Evolutionary conservation across 2,113 vertebrate species (phyloP), one percentile per base, ranked within the genome.

Genomic region (Zapus hudsonius): DNA sequence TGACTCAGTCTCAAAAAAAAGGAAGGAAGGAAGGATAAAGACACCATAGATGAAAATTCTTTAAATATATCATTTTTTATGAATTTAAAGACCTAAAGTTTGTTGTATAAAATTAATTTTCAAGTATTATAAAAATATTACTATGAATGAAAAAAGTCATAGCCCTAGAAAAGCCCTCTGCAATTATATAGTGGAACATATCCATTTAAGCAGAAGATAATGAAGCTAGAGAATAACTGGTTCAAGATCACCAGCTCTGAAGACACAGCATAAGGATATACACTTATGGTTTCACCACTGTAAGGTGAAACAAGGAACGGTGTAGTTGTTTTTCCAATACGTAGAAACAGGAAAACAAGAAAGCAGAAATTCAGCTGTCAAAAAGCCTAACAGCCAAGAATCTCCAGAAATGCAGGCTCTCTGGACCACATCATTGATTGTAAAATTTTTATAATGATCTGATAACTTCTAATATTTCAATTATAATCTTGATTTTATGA

Each of bases 381-480:
- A 94, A 87, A 82, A 90, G 27, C 44, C 86, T 57, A 52, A 81
- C 17, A 36, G 87, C 38, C 61, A 55, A 82, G 23, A 86, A 74
- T 76, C 22, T 82, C 57, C 44, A 89, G 15, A 93, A 91, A 69
- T 42, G 19, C 29, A 69, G 57, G 31, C 33, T 93, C 70, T 57
- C 38, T 69, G 76, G 6, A 59, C 27, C 2, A 72, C 3, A 88
- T 44, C 52, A 55, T 7, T 78, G 22, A 83, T 3, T 91, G 36
- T 84, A 70, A 72, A 7, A 44, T 87, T 63, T 87, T 80, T 81
- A 95, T 38, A 81, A 81, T 74, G 64, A 82, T 25, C 27, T 38
- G 19, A 61, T 82, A 94, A 90, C 63, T 82, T 90, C 57, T 47
- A 84, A 76, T 42, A 88, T 31, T 70, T 85, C 38, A 93, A 88